phyloP scores from a whole-genome alignment of 2,888 invertebrate species.

The Notodonta dromedarius region DNA sequence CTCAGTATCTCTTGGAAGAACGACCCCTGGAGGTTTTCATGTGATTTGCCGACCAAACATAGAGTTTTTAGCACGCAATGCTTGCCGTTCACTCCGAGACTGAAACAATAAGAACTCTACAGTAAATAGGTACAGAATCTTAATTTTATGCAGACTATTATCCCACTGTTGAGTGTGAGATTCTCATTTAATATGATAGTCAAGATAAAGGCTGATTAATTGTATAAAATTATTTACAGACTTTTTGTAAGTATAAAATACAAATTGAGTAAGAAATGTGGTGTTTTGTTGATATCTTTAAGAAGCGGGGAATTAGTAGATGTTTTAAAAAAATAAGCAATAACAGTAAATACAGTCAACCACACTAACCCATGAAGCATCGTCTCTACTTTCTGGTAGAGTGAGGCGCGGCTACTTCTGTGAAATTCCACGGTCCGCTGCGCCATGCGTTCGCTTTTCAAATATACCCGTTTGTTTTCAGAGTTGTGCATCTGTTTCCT shows the following conservation, averaged over 20 bases:
- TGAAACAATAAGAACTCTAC: conserved; percentile 46
- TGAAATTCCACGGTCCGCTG: conserved; percentile 79
- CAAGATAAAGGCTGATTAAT: too few relatives aligned
- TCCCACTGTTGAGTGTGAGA: too few relatives aligned
- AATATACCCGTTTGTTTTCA: conserved; percentile 66
- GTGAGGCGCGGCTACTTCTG: conserved; percentile 84
- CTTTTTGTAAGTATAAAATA: too few relatives aligned
- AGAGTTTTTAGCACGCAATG: conserved; percentile 87
- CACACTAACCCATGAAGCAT: conserved; percentile 85
- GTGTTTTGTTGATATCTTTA: too few relatives aligned
- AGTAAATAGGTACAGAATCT: neutral
- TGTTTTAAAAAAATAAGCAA: too few relatives aligned
- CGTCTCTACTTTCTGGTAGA: conserved; percentile 87
- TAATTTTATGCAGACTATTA: neutral
- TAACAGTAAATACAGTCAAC: conserved; percentile 4
- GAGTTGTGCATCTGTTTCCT: conserved; percentile 76
- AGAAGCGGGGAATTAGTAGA: too few relatives aligned
- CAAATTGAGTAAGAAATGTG: too few relatives aligned
- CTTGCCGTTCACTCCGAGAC: conserved; percentile 82
- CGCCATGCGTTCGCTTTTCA: conserved; percentile 61
- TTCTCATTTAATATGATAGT: too few relatives aligned
- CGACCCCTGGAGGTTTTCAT: conserved; percentile 73
- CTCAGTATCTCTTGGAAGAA: conserved; percentile 87
- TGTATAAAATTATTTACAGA: too few relatives aligned
- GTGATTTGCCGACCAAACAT: conserved; percentile 84